Percentiles rank a stretch among this genome's conserved stretches.
Conservation (phyloP, 1,140 invertebrate genomes). For the Colletes gigas region DNA sequence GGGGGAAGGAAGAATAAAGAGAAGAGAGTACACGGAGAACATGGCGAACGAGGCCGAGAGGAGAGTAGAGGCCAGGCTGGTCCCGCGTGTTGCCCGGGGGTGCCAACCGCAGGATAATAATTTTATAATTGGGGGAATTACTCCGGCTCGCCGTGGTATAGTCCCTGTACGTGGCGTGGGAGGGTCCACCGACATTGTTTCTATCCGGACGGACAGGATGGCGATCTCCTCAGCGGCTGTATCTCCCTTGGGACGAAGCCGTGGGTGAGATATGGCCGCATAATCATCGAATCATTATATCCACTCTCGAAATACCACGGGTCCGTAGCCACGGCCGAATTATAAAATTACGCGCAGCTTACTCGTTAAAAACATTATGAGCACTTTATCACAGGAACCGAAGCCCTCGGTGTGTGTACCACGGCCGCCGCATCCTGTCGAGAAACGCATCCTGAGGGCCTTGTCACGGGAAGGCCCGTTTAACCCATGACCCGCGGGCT, state of each 20-base stretch:
- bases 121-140: slow-evolving; percentile 81
- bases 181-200: slow-evolving; percentile 77
- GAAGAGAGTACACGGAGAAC: slow-evolving; percentile 58
- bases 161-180: slow-evolving; percentile 76
- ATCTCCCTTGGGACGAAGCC: slow-evolving; percentile 69
- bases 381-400: slow-evolving; percentile 74
- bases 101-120: slow-evolving; percentile 81
- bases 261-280: slow-evolving; percentile 80
- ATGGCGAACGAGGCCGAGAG: slow-evolving; percentile 70
- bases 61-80: slow-evolving; percentile 60
- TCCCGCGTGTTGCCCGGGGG: slow-evolving; percentile 78
- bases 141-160: slow-evolving; percentile 76
- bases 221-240: slow-evolving; percentile 73
- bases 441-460: slow-evolving; percentile 44
- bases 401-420: slow-evolving; percentile 35
- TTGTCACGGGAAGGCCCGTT: slow-evolving; percentile 62
- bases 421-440: slow-evolving; percentile 23
- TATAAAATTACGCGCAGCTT: slow-evolving; percentile 78
- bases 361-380: slow-evolving; percentile 79
- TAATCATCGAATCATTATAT: slow-evolving; percentile 80
- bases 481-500: slow-evolving; percentile 64
- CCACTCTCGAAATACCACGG: slow-evolving; percentile 71
- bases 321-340: slow-evolving; percentile 70
- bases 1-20: slow-evolving; percentile 29
- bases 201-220: slow-evolving; percentile 66